Evolutionary conservation across 2,797 vertebrate genomes (phyloP).

Genomic region (Otolemur crassicaudatus): DNA sequence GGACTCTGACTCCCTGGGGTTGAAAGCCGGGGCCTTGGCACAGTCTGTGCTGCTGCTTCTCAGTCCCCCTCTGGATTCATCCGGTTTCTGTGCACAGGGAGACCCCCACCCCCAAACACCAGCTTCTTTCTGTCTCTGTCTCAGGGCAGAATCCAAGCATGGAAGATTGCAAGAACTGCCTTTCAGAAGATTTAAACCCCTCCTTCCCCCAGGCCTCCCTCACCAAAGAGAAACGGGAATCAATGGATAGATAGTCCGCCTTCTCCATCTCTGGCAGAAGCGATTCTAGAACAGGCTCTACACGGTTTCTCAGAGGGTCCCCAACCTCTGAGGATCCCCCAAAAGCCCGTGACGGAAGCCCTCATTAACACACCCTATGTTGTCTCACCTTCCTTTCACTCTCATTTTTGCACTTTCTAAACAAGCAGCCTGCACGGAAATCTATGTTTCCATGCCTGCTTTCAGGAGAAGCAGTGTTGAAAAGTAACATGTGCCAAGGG

Average conservation of each 20-base stretch:
- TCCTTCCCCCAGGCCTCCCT: background rate
- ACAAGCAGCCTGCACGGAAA: background rate
- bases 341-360: background rate
- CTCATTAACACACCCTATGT: background rate
- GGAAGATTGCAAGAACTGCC: background rate
- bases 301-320: background rate
- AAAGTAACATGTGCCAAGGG: background rate
- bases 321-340: no score
- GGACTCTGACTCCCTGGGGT: background rate
- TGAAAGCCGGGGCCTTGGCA: background rate
- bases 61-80: background rate
- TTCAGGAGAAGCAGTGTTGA: background rate
- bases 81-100: background rate
- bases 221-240: background rate
- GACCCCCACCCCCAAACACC: background rate
- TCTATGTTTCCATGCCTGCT: background rate
- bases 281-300: background rate
- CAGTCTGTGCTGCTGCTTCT: background rate
- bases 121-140: background rate
- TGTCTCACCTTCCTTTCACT: background rate
- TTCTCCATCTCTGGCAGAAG: background rate
- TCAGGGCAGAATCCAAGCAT: background rate
- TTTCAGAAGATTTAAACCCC: background rate
- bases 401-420: background rate
- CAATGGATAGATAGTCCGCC: background rate